A percentile compares a stretch with the other conserved stretches of the same genome.
These are phyloP conservation scores for Leptodactylus fallax DNA, from an alignment of 2,797 vertebrate species.

Conservation along the genomic window DNA sequence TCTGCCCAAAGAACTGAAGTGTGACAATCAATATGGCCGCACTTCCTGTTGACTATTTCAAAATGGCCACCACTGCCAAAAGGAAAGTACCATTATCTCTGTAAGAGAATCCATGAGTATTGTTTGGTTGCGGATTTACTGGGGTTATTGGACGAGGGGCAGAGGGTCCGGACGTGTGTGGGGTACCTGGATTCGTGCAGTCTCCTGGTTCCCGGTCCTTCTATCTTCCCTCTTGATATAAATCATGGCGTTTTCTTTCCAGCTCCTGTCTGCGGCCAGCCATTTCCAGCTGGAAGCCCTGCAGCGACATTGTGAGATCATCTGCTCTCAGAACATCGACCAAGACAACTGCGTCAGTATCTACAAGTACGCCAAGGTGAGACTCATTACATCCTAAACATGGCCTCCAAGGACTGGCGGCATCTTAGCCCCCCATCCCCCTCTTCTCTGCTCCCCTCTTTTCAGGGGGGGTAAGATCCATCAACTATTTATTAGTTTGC, in stretches of 20 bases:
- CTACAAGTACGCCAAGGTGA: conserved; percentile 94
- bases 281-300: conserved; percentile 90
- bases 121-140: no score
- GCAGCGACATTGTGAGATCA: conserved; percentile 92
- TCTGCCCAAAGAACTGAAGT: no score
- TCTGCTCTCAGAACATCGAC: conserved; percentile 87
- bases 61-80: neutral
- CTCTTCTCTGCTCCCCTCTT: neutral
- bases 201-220: no score
- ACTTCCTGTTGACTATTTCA: neutral
- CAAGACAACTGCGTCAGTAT: conserved; percentile 88
- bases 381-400: neutral
- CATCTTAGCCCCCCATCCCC: no score
- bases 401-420: no score
- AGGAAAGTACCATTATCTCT: neutral
- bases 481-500: no score
- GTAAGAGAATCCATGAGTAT: no score
- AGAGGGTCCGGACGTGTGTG: neutral
- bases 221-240: no score
- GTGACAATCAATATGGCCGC: neutral
- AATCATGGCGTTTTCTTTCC: neutral
- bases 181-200: no score
- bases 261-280: conserved; percentile 91
- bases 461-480: no score
- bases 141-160: neutral